Conservation (phyloP, 2,797 vertebrate genomes). For the Gila robusta region DNA sequence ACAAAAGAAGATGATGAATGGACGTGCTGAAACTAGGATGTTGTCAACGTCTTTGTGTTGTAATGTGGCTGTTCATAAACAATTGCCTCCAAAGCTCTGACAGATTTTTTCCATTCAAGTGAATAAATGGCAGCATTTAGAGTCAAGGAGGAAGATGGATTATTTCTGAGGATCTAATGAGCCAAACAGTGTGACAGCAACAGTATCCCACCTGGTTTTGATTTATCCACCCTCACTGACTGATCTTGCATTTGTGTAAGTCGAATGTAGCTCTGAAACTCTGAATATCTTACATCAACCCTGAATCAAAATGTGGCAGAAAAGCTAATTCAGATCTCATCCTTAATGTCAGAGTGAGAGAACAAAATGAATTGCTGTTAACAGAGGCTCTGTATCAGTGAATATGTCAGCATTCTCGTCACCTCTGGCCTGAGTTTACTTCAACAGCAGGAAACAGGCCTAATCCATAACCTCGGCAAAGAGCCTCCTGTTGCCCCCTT, state of each 20-base stretch:
- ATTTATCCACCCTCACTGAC: background rate
- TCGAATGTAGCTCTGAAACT: background rate
- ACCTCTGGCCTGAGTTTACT: slow-evolving; percentile 58
- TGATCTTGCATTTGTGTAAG: background rate
- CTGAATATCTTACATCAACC: background rate
- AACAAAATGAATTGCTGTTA: slow-evolving; percentile 68
- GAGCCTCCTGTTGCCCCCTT: slow-evolving; percentile 55
- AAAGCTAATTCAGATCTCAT: slow-evolving; percentile 61
- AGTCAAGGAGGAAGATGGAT: slow-evolving; percentile 5
- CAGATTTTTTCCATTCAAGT: slow-evolving; percentile 30
- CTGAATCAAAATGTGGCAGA: background rate
- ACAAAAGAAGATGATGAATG: slow-evolving; percentile 27
- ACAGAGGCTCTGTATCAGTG: slow-evolving; percentile 43
- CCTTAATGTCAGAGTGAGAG: slow-evolving; percentile 57
- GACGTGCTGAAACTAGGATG: slow-evolving; percentile 3
- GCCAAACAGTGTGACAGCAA: slow-evolving; percentile 7
- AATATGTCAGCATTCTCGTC: slow-evolving; percentile 47
- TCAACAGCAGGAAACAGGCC: slow-evolving; percentile 63
- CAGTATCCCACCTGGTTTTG: slow-evolving; percentile 23
- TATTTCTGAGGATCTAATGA: slow-evolving; percentile 15
- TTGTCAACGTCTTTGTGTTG: slow-evolving; percentile 28
- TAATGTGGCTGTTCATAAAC: slow-evolving; percentile 29
- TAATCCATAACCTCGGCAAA: slow-evolving; percentile 63
- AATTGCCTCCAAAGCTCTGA: slow-evolving; percentile 6
- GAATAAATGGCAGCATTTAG: slow-evolving; percentile 26